Evolutionary conservation across 2,888 invertebrate genomes (phyloP), one percentile per base, ranked within the genome.

Genomic region (Drosophila lutescens): DNA sequence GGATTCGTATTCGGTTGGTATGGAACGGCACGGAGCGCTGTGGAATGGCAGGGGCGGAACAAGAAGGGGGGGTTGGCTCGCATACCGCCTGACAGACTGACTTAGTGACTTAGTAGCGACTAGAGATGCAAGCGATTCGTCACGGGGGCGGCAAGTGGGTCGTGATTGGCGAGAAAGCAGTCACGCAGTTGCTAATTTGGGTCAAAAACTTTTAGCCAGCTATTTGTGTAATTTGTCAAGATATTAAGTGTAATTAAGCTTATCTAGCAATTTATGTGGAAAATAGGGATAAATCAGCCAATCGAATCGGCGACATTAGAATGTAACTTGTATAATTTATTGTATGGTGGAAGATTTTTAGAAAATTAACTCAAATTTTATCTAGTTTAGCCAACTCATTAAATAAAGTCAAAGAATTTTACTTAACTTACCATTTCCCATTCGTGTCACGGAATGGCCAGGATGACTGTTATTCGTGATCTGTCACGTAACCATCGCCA

Each of bases 41-140:
- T 17, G 20, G 47, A 49, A 26, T 23, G 43, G 41, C 12, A 13
- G 43, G n/a, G 26, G 32, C 8, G 32, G 40, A 20, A 40, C 7
- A 10, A 7, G 20, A 8, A 41, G 49, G 36, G 49, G 55, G 50
- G 54, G 60, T 17, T 17, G 15, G 49, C 49, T 51, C 65, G 83
- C 78, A 82, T 83, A 75, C 81, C 80, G 74, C 61, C 68, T 59
- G 73, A 76, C 70, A 74, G 72, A 77, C 75, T 85, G 82, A 83
- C 80, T 83, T 73, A 78, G 65, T 81, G 82, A 85, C 82, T 79
- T 79, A 76, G 69, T 77, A 70, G 70, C 76, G 46, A 56, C 74
- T 65, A 62, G 71, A 71, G 70, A 55, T 70, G 70, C 53, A 63
- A 66, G 65, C 65, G 59, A 49, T 62, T 62, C 49, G 62, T 46